phyloP scores from a whole-genome alignment of 2,888 invertebrate genomes.

The Loripinus fragilis region DNA sequence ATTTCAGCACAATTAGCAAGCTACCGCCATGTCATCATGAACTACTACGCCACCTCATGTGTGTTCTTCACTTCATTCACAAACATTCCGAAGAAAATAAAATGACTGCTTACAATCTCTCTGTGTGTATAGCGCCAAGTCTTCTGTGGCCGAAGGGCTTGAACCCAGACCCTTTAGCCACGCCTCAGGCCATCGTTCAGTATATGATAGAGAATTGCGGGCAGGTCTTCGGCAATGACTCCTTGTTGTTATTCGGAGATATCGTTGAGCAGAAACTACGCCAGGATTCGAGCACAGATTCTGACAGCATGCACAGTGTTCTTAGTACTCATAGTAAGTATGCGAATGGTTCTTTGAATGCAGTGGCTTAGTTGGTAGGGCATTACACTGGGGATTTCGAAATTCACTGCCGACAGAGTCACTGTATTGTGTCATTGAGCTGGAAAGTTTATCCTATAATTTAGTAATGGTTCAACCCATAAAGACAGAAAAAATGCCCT shows the following conservation, averaged over 20 bases:
- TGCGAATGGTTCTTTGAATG: too few species aligned
- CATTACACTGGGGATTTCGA: too few species aligned
- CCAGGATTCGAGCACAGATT: constrained; percentile 86
- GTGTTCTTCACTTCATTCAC: constrained; percentile 92
- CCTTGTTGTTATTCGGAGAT: constrained; percentile 89
- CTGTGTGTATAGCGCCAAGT: constrained; percentile 93
- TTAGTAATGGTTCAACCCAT: too few species aligned
- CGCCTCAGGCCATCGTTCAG: constrained; percentile 85
- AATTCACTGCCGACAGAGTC: too few species aligned
- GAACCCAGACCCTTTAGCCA: constrained; percentile 57
- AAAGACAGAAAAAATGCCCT: too few species aligned
- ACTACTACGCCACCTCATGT: constrained; percentile 91
- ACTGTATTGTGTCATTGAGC: too few species aligned
- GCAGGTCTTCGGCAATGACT: constrained; percentile 90
- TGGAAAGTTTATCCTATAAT: too few species aligned
- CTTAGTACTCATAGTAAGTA: constrained; percentile 68
- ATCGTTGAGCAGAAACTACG: constrained; percentile 78
- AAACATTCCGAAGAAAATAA: constrained; percentile 89
- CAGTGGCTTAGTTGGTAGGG: too few species aligned
- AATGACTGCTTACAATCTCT: constrained; percentile 94
- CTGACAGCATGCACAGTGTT: constrained; percentile 80
- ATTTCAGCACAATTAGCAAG: constrained; percentile 83
- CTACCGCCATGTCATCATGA: constrained; percentile 91
- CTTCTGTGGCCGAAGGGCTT: constrained; percentile 66
- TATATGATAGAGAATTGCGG: constrained; percentile 91